phyloP scores from a whole-genome alignment of 1,140 invertebrate genomes.

The Paraescarpia echinospica region DNA sequence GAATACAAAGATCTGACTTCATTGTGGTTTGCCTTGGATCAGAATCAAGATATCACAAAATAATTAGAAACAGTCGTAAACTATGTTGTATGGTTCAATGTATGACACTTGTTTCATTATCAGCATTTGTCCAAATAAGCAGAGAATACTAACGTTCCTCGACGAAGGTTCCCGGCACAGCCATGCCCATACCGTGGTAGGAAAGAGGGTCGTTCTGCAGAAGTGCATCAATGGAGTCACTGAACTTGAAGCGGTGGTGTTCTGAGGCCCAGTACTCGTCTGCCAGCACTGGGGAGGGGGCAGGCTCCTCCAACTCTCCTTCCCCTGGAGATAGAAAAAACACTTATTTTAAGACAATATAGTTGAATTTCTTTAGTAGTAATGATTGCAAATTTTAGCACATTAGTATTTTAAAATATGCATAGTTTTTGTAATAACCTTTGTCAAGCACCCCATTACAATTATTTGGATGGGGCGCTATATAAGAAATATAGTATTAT shows the following conservation, averaged over 20 bases:
- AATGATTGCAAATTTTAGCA: too few relatives aligned
- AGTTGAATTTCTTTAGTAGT: too few relatives aligned
- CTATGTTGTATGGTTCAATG: not conserved
- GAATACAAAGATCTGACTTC: not conserved
- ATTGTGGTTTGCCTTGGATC: not conserved
- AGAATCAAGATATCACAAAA: not conserved
- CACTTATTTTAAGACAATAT: too few relatives aligned
- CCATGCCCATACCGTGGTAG: conserved; percentile 51
- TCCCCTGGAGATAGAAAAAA: not conserved
- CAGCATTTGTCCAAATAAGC: not conserved
- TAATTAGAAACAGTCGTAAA: not conserved
- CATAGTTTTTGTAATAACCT: too few relatives aligned
- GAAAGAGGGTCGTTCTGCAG: conserved; percentile 48
- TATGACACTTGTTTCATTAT: not conserved
- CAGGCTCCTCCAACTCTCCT: not conserved
- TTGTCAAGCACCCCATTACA: too few relatives aligned
- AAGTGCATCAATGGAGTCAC: conserved; percentile 41
- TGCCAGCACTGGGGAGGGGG: conserved; percentile 14
- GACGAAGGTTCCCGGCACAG: conserved; percentile 52
- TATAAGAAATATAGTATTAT: too few relatives aligned
- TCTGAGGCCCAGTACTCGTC: conserved; percentile 52
- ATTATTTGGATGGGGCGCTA: too few relatives aligned
- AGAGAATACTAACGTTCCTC: conserved; percentile 35
- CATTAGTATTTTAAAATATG: too few relatives aligned
- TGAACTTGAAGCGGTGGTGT: conserved; percentile 51